Evolutionary conservation across 2,888 invertebrate genomes (phyloP), one percentile per base, ranked within the genome.

Genomic region (Torymus texanus): DNA sequence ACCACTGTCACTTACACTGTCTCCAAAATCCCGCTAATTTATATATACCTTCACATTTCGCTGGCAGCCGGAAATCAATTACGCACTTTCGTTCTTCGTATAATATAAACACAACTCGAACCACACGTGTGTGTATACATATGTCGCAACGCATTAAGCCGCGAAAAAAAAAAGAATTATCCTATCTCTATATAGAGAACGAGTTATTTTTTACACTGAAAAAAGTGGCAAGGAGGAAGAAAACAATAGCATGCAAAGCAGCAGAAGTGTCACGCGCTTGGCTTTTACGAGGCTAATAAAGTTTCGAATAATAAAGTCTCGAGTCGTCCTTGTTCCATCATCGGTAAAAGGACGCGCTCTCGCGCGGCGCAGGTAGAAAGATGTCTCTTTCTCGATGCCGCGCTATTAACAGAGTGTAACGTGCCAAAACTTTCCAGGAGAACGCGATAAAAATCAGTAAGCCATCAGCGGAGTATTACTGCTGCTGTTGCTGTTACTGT

Each of bases 391-490:
- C 50, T 71, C 72, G 75, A 74, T 74, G 70, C 70, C 81, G 21
- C 53, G 59, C 68, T 70, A 81, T 81, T 81, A 81, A 78, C 78
- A 81, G 81, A 81, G 65, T 81, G 81, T 78, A 81, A 81, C 81
- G 75, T 41, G 21, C 8, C 61, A 50, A 78, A 71, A 75, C 81
- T 78, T 81, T 81, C 81, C 75, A 75, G 78, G 71, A 70, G 71
- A 70, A 67, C 53, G 67, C 56, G 77, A 78, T 78, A 66, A 80
- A 75, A 59, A 78, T 80, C 71, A 59, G 73, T 63, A 70, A 3
- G 10, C 63, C 55, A 1, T 16, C 16, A 66, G 14, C 55, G n/a
- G 41, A 29, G 67, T 41, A 13, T 13, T 13, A 21, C 21, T 21
- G 21, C 21, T 21, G 21, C 21, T 1, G n/a, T n/a, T 2, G 21